phyloP scores from a whole-genome alignment of 1,140 invertebrate species.

The Euwallacea similis region DNA sequence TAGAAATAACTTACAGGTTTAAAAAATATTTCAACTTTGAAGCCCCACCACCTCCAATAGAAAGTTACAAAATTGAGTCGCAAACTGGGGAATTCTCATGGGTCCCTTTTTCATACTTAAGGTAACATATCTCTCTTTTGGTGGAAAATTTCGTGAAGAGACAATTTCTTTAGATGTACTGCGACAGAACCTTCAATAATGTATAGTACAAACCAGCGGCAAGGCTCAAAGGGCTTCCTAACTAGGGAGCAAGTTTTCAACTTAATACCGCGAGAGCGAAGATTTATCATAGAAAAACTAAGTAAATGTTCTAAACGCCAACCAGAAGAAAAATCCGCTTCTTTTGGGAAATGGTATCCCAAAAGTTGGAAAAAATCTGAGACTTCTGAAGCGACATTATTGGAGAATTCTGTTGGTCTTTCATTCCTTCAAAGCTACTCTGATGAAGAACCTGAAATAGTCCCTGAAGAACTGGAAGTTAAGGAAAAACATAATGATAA shows the following conservation, averaged over 20 bases:
- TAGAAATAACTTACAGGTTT: constrained; percentile 21
- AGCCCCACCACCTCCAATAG: constrained; percentile 39
- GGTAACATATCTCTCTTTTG: constrained; percentile 36
- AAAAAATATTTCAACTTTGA: constrained; percentile 44
- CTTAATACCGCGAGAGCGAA: constrained; percentile 38
- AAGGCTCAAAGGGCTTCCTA: constrained; percentile 31
- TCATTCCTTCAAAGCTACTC: constrained; percentile 49
- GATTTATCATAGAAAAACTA: constrained; percentile 33
- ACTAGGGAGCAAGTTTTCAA: constrained; percentile 41
- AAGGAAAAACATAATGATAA: no score
- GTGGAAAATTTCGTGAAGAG: neutral
- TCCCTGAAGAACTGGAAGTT: no score
- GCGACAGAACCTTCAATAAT: constrained; percentile 41
- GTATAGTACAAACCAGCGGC: constrained; percentile 42
- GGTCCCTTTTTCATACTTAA: constrained; percentile 44
- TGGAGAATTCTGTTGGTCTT: constrained; percentile 47
- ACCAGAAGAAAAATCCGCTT: constrained; percentile 15
- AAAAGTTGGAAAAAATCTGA: constrained; percentile 42
- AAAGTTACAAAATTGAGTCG: constrained; percentile 37
- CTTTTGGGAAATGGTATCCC: constrained; percentile 43
- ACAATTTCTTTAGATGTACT: constrained; percentile 43
- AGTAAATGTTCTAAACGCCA: constrained; percentile 21
- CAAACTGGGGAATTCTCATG: constrained; percentile 31
- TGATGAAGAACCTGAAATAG: constrained; percentile 44
- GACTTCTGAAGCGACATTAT: constrained; percentile 42